Conservation (phyloP, 2,797 vertebrate species). For the Xenentodon cancila region DNA sequence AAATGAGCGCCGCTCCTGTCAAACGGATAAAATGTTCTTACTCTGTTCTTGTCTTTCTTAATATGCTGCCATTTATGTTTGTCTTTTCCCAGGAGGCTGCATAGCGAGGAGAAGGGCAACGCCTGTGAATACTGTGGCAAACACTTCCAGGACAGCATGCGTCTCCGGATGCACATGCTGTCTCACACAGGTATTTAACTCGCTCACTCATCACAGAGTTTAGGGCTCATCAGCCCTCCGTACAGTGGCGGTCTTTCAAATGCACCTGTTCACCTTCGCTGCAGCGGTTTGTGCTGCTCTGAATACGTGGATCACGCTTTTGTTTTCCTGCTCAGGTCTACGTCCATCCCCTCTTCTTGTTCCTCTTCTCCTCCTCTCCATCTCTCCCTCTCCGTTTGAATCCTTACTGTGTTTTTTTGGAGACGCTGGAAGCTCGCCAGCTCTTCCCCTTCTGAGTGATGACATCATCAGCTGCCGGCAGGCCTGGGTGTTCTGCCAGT, state of each 20-base stretch:
- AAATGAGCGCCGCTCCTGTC: not conserved
- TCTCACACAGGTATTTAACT: constrained; percentile 94
- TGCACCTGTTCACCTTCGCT: constrained; percentile 70
- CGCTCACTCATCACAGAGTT: constrained; percentile 43
- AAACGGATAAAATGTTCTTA: constrained; percentile 12
- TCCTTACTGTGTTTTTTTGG: constrained; percentile 72
- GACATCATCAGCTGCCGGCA: constrained; percentile 98
- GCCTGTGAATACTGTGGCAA: constrained; percentile 97
- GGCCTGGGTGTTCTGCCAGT: constrained; percentile 99
- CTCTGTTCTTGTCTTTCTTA: constrained; percentile 31
- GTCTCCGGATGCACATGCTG: constrained; percentile 98
- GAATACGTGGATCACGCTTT: constrained; percentile 66
- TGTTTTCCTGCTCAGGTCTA: constrained; percentile 58
- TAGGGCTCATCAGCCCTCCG: constrained; percentile 50
- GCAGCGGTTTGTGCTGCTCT: constrained; percentile 53
- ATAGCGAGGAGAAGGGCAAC: constrained; percentile 95
- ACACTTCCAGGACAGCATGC: constrained; percentile 94
- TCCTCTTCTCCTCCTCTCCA: constrained; percentile 19
- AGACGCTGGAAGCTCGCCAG: constrained; percentile 80
- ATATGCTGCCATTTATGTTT: constrained; percentile 51
- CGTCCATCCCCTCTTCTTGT: constrained; percentile 38
- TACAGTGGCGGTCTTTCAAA: constrained; percentile 60
- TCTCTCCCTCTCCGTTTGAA: constrained; percentile 58
- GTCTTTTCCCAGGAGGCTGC: constrained; percentile 89
- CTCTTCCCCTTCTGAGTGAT: constrained; percentile 94